These are phyloP conservation scores for Emesis castigata DNA, from an alignment of 2,888 invertebrate genomes.

Conservation along the genomic window DNA sequence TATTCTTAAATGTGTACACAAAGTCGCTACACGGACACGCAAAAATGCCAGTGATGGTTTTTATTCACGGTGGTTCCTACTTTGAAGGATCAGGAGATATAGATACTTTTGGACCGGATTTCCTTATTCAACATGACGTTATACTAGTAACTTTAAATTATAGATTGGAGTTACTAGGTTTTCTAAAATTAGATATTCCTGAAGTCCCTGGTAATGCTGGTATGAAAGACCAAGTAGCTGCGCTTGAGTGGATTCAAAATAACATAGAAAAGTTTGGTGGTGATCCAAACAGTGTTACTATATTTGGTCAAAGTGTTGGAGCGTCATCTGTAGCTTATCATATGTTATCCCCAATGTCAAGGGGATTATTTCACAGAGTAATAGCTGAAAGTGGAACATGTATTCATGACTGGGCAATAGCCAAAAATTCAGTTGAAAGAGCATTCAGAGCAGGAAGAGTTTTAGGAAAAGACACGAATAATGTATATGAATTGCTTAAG, in stretches of 20 bases:
- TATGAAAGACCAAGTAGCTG: conserved; percentile 76
- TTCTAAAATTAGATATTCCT: conserved; percentile 73
- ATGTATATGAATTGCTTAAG: conserved; percentile 63
- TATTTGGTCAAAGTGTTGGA: conserved; percentile 79
- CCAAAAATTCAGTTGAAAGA: conserved; percentile 44
- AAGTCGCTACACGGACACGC: conserved; percentile 62
- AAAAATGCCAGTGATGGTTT: conserved; percentile 78
- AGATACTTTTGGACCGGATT: conserved; percentile 75
- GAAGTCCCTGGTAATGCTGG: conserved; percentile 78
- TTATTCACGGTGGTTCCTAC: conserved; percentile 78
- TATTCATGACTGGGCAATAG: conserved; percentile 67
- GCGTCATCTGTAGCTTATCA: conserved; percentile 76
- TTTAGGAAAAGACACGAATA: conserved; percentile 66
- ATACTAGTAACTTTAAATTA: conserved; percentile 79
- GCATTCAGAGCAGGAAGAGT: conserved; percentile 67
- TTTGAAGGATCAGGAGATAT: conserved; percentile 74
- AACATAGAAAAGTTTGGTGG: conserved; percentile 75
- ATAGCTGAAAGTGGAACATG: conserved; percentile 76
- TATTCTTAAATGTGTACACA: conserved; percentile 76
- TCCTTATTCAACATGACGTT: conserved; percentile 76
- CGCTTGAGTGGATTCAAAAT: conserved; percentile 74
- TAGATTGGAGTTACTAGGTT: conserved; percentile 77
- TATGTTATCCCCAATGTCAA: conserved; percentile 76
- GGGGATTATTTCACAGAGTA: conserved; percentile 75
- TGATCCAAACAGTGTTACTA: conserved; percentile 73